Evolutionary conservation across 1,140 invertebrate species (phyloP), one percentile per base, ranked within the genome.

Genomic region (Calosoma granatense): DNA sequence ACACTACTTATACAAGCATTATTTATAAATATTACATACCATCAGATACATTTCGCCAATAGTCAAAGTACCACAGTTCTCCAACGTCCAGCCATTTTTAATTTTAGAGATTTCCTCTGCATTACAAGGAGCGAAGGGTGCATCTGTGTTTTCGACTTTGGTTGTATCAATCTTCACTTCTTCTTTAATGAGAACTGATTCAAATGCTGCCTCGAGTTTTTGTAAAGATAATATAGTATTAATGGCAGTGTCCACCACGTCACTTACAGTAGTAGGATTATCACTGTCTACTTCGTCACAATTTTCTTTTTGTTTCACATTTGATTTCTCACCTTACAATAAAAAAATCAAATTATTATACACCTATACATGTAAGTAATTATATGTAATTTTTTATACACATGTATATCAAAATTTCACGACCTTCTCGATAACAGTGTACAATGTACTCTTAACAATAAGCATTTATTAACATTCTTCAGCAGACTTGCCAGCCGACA

Each of bases 11-110:
- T n/a, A n/a, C n/a, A n/a, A n/a, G n/a, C n/a, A n/a, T n/a, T n/a
- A n/a, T n/a, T n/a, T n/a, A n/a, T n/a, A n/a, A 30, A 30, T 56
- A 53, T 51, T n/a, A n/a, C 63, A 69, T 68, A 87, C 85, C 81
- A 93, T 92, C 58, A 94, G 75, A 75, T 92, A 94, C n/a, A 95
- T 69, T 74, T 96, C 90, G 0, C 91, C 92, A 43, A 95, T 79
- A 22, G 88, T 92, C 22, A 94, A 78, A 22, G 84, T 83, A 15
- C 85, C 85, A 3, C 84, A 81, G 68, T 86, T 85, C 11, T 81
- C 74, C 1, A 79, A 65, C 51, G 84, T 91, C 90, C 91, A 94
- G 1, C 92, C 92, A 54, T 80, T 77, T 59, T 80, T 75, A 22
- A 91, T 82, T 65, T 82, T 80, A 1, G 75, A 71, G 36, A 80